Evolutionary conservation across 2,113 vertebrate genomes (phyloP), one percentile per base, ranked within the genome.

Genomic region (Silurus glanis): DNA sequence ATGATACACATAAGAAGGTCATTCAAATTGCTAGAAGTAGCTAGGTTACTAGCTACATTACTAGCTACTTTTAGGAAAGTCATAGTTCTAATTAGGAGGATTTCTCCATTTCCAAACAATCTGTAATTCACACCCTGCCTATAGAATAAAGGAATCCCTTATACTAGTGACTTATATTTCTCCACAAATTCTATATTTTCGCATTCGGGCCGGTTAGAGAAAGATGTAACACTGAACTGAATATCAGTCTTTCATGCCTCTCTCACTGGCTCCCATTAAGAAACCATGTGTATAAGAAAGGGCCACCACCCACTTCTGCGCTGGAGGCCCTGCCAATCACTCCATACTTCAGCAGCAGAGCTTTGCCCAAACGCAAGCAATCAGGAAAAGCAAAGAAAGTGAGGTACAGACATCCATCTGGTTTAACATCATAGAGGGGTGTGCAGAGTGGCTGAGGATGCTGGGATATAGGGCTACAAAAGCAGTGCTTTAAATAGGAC

Each of bases 281-380:
- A 90, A 90, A 89, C 89, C 83, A 87, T 86, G 86, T 85, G 82
- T 89, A 89, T 90, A 89, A 90, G 83, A 85, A 84, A 78, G 86
- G 89, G 89, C 80, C 86, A 55, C 88, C 88, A 9, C 90, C 90
- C 45, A 85, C 53, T 23, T 88, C 88, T n/a, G 90, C 90, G 67
- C 84, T 89, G 90, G 90, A 91, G 69, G 89, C 90, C 80, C 84
- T 91, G 88, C 23, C 86, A 66, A 90, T 91, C 90, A 90, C 87
- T 45, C 89, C 90, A 13, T 53, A 89, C 87, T 90, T 91, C 90
- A 61, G 85, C 75, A 86, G 86, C 90, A 83, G 86, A 76, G 80
- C 80, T 85, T 86, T 91, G 83, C 90, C 89, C 69, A 90, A 88
- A 85, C 88, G 79, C 86, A 86, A 80, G 67, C 86, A 58, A 47